Percentiles rank a stretch among this genome's conserved stretches.
Conservation (phyloP, 2,797 vertebrate genomes). For the Yasuhikotakia modesta region DNA sequence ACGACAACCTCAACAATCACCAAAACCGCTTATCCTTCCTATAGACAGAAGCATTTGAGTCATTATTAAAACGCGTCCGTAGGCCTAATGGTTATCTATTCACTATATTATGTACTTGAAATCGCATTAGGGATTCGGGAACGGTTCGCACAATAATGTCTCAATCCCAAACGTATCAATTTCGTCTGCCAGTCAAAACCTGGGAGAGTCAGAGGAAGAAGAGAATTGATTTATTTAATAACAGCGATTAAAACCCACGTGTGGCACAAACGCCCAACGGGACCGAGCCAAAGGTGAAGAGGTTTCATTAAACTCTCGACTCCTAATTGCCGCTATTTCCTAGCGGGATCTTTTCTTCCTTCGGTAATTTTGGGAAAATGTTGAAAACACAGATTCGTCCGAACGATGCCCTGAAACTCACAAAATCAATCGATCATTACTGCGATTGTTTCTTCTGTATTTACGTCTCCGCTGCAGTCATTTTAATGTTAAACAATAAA, state of each 20-base stretch:
- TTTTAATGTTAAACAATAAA: constrained; percentile 10
- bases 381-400: constrained; percentile 65
- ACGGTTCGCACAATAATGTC: constrained; percentile 64
- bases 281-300: constrained; percentile 79
- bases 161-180: constrained; percentile 67
- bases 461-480: background rate
- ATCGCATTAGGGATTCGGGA: constrained; percentile 64
- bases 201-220: constrained; percentile 67
- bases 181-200: constrained; percentile 76
- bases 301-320: constrained; percentile 86
- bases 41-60: constrained; percentile 69
- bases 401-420: constrained; percentile 30
- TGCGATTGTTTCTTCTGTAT: background rate
- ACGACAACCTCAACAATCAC: constrained; percentile 76
- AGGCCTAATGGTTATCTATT: constrained; percentile 67
- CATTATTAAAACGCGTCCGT: constrained; percentile 74
- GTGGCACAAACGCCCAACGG: constrained; percentile 72
- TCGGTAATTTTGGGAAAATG: constrained; percentile 77
- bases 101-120: constrained; percentile 72
- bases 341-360: constrained; percentile 72
- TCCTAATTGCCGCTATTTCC: constrained; percentile 82
- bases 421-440: background rate
- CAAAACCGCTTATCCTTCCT: constrained; percentile 66
- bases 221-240: constrained; percentile 85
- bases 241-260: constrained; percentile 85